Evolutionary conservation across 1,140 invertebrate genomes (phyloP).

Genomic region (Aphidius gifuensis): DNA sequence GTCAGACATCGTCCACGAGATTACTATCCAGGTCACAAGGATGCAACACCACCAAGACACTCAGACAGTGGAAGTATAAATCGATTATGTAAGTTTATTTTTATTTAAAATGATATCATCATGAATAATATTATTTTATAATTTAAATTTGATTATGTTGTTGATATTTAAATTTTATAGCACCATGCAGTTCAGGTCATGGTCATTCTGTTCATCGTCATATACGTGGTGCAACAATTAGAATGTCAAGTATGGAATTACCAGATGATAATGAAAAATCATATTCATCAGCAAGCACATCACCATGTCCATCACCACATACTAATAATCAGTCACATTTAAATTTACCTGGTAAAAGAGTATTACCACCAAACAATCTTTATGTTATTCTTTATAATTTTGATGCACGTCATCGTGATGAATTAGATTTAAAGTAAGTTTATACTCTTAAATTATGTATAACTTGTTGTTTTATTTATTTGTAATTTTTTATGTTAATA

Average conservation of each 20-base stretch:
- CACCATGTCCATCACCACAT: conserved; percentile 83
- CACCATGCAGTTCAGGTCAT: conserved; percentile 81
- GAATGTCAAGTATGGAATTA: conserved; percentile 88
- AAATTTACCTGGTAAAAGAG: conserved; percentile 46
- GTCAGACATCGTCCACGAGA: conserved; percentile 67
- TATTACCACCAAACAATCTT: conserved; percentile 81
- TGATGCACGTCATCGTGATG: conserved; percentile 87
- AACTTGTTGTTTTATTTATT: not conserved
- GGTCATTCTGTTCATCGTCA: conserved; percentile 47
- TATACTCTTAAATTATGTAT: not conserved
- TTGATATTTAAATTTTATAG: conserved; percentile 36
- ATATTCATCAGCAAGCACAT: conserved; percentile 84
- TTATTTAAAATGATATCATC: not conserved
- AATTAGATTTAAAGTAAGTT: conserved; percentile 82
- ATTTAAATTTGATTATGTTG: not conserved
- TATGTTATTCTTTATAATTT: conserved; percentile 96
- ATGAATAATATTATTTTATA: conserved; percentile 1
- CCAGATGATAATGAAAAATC: conserved; percentile 90
- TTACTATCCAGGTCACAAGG: conserved; percentile 55
- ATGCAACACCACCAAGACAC: conserved; percentile 54
- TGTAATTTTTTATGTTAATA: conserved; percentile 35
- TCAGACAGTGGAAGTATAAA: conserved; percentile 61
- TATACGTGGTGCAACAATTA: conserved; percentile 63
- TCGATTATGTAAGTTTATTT: conserved; percentile 47
- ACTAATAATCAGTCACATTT: conserved; percentile 50